Evolutionary conservation across 2,888 invertebrate species (phyloP), one percentile per base, ranked within the genome.

Genomic region (Diloba caeruleocephala): DNA sequence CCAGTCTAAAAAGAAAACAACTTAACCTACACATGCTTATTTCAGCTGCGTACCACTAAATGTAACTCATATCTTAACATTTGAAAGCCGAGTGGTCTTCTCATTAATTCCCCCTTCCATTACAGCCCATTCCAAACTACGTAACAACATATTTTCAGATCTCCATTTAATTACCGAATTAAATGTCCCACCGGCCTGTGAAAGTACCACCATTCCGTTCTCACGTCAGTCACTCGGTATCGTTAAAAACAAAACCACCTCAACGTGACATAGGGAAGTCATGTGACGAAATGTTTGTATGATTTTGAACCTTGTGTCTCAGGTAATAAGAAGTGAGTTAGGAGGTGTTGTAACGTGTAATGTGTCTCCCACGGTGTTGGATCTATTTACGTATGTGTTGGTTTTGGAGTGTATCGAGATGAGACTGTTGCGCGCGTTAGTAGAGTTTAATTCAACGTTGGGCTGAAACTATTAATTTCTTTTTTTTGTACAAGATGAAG

Each of bases 181-280:
- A 73, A 71, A 75, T 71, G 64, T 44, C n/a, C n/a, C 62, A 65
- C 70, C 71, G 72, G 71, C 82, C 87, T 90, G 90, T 90, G 90
- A 91, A 90, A 85, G 83, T 60, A 69, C 72, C 78, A 71, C 78
- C 79, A 74, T 67, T 55, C 57, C 65, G 89, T 91, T 91, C 91
- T 88, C 91, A 91, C 88, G 90, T 88, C 85, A 83, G 88, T 91
- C 91, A 88, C 79, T 88, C 74, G 63, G 76, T 74, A 73, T 79
- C 82, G 69, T 84, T 84, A 81, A 85, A 62, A 88, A 87, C 83
- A 87, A 87, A 85, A 87, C 81, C 72, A 78, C 80, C 82, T 77
- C 76, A 69, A 69, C 56, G 61, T 60, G 63, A 55, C 67, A 67
- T 66, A 75, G 70, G 68, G 65, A 73, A 68, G 54, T 64, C 58